Evolutionary conservation across 2,888 invertebrate species (phyloP).

Genomic region (Crematogaster levior): DNA sequence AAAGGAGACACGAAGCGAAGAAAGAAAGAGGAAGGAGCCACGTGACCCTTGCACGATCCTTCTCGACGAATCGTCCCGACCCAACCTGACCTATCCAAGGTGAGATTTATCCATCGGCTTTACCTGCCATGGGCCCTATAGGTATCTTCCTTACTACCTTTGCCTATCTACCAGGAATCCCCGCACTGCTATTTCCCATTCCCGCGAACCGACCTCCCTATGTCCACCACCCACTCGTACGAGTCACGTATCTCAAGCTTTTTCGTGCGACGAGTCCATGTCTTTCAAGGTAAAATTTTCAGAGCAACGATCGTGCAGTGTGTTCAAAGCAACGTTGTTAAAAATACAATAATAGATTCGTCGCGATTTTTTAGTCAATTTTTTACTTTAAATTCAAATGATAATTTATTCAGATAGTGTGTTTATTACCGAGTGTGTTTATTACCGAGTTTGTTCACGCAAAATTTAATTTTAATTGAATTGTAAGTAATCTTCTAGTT

Average conservation of each 20-base stretch:
- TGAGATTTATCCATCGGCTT: conserved; percentile 81
- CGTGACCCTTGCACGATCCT: conserved; percentile 77
- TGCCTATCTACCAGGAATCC: conserved; percentile 70
- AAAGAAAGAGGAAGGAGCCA: conserved; percentile 68
- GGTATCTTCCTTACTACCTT: conserved; percentile 62
- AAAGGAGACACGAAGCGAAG: conserved; percentile 43
- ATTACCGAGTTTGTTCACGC: neutral
- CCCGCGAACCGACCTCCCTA: conserved; percentile 55
- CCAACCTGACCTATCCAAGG: conserved; percentile 83
- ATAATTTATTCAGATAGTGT: neutral
- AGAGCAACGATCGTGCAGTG: neutral
- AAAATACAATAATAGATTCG: neutral
- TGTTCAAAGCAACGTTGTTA: neutral
- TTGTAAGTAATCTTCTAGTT: neutral
- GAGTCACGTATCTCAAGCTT: conserved; percentile 69
- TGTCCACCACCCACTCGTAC: conserved; percentile 53
- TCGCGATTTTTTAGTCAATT: neutral
- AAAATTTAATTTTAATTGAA: neutral
- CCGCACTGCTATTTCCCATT: conserved; percentile 70
- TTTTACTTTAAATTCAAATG: neutral
- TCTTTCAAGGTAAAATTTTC: conserved; percentile 65
- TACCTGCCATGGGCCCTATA: conserved; percentile 78
- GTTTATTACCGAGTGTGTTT: neutral
- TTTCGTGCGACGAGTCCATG: conserved; percentile 56
- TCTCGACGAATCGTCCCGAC: conserved; percentile 79